Conservation (phyloP, 2,113 vertebrate species). For the Madoqua kirkii region DNA sequence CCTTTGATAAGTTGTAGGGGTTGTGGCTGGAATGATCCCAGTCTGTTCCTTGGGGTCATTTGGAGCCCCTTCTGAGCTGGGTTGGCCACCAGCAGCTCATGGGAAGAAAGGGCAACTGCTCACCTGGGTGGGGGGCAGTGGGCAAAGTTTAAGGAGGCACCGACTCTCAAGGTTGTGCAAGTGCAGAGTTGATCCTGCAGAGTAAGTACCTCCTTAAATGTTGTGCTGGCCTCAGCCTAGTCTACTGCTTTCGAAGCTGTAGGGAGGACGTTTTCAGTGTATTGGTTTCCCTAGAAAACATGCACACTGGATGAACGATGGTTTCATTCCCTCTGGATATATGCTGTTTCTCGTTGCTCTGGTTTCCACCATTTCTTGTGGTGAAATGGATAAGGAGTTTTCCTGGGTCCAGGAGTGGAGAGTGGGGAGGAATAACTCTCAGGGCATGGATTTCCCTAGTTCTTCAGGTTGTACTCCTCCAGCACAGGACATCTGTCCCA, state of each 20-base stretch:
- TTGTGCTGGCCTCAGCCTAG: neutral
- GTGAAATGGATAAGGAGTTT: constrained; percentile 22
- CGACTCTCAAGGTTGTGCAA: neutral
- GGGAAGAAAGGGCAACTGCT: neutral
- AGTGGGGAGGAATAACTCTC: neutral
- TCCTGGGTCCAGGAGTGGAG: neutral
- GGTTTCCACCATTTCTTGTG: neutral
- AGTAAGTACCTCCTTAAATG: neutral
- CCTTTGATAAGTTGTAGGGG: neutral
- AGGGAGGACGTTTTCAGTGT: neutral
- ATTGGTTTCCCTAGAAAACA: neutral
- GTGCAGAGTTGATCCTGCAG: neutral
- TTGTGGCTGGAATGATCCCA: neutral
- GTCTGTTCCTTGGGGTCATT: neutral
- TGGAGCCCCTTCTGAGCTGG: neutral
- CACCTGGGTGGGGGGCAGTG: neutral
- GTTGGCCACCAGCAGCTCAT: neutral
- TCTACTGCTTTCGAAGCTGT: neutral
- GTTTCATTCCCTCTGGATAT: neutral
- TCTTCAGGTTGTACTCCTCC: neutral
- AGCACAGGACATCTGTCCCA: neutral
- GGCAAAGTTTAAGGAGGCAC: neutral
- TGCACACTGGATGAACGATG: constrained; percentile 8
- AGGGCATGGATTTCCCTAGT: neutral
- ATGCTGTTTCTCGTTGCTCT: neutral